These are phyloP conservation scores for Antitype chi DNA, from an alignment of 2,888 invertebrate species.

Conservation along the genomic window DNA sequence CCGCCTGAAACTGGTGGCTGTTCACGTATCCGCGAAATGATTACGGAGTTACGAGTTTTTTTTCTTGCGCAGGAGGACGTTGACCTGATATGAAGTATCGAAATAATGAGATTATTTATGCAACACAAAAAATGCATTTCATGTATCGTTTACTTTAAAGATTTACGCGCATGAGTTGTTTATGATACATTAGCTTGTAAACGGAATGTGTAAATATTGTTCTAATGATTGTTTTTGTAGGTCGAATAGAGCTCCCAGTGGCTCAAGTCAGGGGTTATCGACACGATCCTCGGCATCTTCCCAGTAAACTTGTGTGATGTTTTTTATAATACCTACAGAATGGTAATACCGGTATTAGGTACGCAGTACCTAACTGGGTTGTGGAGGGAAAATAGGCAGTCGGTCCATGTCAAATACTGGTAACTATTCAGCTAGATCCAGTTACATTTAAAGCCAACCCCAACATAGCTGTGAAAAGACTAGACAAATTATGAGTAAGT, in stretches of 20 bases:
- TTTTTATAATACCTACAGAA: neutral
- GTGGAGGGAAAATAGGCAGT: too few relatives aligned
- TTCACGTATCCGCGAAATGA: conserved; percentile 64
- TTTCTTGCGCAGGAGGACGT: conserved; percentile 65
- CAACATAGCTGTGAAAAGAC: too few relatives aligned
- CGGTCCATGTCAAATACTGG: too few relatives aligned
- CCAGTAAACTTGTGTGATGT: neutral
- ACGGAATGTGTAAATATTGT: conserved; percentile 32
- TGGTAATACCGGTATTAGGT: too few relatives aligned
- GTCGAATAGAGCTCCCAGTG: neutral
- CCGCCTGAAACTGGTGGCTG: conserved; percentile 58
- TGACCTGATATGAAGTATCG: conserved; percentile 70
- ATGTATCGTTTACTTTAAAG: conserved; percentile 51
- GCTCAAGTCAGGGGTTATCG: conserved; percentile 28
- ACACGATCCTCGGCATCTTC: neutral
- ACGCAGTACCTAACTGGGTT: too few relatives aligned
- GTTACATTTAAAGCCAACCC: too few relatives aligned
- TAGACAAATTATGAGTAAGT: neutral
- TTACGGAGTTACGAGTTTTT: conserved; percentile 62
- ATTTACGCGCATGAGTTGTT: conserved; percentile 50
- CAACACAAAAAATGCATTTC: conserved; percentile 69
- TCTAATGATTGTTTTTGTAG: conserved; percentile 27
- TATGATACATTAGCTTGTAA: conserved; percentile 44
- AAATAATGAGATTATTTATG: conserved; percentile 70
- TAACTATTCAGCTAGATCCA: too few relatives aligned